phyloP scores from a whole-genome alignment of 2,888 invertebrate genomes.

The Ophonus ardosiacus region DNA sequence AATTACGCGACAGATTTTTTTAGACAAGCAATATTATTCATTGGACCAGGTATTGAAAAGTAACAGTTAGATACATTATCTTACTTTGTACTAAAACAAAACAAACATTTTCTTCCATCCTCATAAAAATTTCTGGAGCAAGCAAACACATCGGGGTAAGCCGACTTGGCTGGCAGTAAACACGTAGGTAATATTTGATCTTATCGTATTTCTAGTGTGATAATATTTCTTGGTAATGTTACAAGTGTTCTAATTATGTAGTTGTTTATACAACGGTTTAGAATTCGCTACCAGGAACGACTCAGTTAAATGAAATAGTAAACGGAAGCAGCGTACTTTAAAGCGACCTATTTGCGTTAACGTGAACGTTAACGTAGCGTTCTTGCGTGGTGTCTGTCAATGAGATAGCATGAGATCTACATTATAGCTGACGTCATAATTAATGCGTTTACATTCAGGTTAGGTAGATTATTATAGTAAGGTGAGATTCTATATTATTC shows the following conservation, averaged over 20 bases:
- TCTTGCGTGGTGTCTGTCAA: conserved; percentile 16
- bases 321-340: conserved; percentile 17
- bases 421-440: conserved; percentile 1
- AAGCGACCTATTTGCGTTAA: conserved; percentile 1
- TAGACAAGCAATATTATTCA: background rate
- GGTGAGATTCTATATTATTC: too few species aligned
- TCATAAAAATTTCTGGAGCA: background rate
- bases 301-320: conserved; percentile 46
- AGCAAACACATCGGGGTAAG: background rate
- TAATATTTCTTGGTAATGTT: conserved; percentile 52
- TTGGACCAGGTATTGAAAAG: too few species aligned
- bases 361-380: background rate
- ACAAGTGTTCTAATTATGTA: conserved; percentile 46
- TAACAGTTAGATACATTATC: background rate
- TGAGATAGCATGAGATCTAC: conserved; percentile 10
- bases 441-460: background rate
- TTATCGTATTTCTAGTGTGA: conserved; percentile 25
- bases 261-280: conserved; percentile 45
- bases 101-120: background rate
- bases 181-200: conserved; percentile 30
- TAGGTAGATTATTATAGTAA: too few species aligned
- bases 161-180: background rate
- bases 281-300: conserved; percentile 32
- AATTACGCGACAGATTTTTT: background rate
- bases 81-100: conserved; percentile 1